A percentile compares a stretch with the other conserved stretches of the same genome.
Conservation (phyloP, 2,797 vertebrate species). For the Acridotheres tristis region DNA sequence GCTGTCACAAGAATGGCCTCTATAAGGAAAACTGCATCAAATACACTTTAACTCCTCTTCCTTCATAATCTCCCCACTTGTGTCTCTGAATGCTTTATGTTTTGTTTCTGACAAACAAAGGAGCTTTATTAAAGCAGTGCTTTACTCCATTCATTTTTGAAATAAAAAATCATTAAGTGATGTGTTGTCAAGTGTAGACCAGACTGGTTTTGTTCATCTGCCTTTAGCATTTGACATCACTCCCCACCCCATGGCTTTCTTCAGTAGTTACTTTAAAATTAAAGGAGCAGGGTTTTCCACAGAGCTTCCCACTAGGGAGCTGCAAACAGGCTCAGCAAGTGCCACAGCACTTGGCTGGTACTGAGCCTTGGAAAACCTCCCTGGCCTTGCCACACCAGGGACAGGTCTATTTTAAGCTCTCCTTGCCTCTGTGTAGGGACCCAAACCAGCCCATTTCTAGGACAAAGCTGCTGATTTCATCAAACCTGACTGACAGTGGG, state of each 20-base stretch:
- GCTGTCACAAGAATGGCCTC: not conserved
- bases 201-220: not conserved
- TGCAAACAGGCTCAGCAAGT: not conserved
- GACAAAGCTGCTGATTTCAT: not conserved
- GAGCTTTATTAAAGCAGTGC: not conserved
- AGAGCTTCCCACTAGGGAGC: not conserved
- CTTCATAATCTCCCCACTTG: not conserved
- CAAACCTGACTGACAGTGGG: not conserved
- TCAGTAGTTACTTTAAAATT: not conserved
- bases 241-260: not conserved
- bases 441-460: not conserved
- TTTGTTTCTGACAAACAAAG: slow-evolving; percentile 19
- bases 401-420: not conserved
- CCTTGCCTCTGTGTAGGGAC: not conserved
- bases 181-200: not conserved
- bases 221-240: not conserved
- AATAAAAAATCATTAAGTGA: not conserved
- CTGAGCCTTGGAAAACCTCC: not conserved
- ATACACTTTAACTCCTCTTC: not conserved
- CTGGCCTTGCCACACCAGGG: not conserved
- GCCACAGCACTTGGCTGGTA: not conserved
- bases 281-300: not conserved
- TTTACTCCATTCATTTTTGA: not conserved
- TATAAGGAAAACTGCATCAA: not conserved
- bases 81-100: not conserved